phyloP scores from a whole-genome alignment of 1,140 invertebrate species.

The Globodera rostochiensis region DNA sequence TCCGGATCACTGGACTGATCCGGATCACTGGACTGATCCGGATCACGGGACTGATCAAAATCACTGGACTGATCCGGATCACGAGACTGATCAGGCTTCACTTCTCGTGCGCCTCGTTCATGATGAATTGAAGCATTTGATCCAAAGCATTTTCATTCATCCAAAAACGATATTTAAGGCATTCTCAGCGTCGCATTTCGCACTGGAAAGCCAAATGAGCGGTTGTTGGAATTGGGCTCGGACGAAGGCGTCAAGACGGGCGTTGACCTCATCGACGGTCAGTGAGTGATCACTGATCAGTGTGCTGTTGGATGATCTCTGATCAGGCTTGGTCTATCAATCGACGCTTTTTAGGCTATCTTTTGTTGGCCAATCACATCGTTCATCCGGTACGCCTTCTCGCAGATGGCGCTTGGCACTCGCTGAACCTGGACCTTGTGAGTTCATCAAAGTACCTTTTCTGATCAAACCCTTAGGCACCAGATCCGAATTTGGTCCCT shows the following conservation, averaged over 20 bases:
- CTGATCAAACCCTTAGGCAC: neutral
- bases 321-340: neutral
- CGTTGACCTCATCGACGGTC: slow-evolving; percentile 30
- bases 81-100: too few relatives aligned
- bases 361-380: slow-evolving; percentile 28
- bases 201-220: slow-evolving; percentile 26
- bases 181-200: slow-evolving; percentile 29
- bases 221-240: slow-evolving; percentile 19
- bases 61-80: too few relatives aligned
- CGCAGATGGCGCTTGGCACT: slow-evolving; percentile 29
- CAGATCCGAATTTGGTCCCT: too few relatives aligned
- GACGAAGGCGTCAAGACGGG: neutral
- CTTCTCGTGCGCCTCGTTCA: too few relatives aligned
- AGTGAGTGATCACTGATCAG: neutral
- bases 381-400: slow-evolving; percentile 24
- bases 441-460: neutral
- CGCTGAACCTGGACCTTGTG: slow-evolving; percentile 21
- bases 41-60: too few relatives aligned
- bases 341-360: slow-evolving; percentile 18
- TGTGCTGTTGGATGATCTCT: slow-evolving; percentile 1
- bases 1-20: too few relatives aligned
- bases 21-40: too few relatives aligned
- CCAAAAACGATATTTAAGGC: too few relatives aligned
- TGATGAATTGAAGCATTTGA: too few relatives aligned
- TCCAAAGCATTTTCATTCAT: too few relatives aligned